phyloP scores from a whole-genome alignment of 1,140 invertebrate genomes.

The Apis florea region DNA sequence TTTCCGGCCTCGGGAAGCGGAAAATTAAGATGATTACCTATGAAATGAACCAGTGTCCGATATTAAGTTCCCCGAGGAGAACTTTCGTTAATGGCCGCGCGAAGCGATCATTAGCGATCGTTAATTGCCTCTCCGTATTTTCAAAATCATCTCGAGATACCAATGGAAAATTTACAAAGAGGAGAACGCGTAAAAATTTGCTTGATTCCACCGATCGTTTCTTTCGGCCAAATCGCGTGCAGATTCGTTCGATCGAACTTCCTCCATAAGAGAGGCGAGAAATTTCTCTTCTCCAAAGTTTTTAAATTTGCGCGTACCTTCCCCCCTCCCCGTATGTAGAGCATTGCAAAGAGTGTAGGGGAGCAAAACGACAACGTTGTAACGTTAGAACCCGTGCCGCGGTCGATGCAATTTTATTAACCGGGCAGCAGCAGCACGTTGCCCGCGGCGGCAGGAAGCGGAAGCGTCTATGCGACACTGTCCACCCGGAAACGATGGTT shows the following conservation, averaged over 20 bases:
- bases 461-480: conserved; percentile 63
- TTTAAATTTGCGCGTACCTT: too few relatives aligned
- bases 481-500: conserved; percentile 69
- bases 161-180: background rate
- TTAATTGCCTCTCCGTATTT: conserved; percentile 41
- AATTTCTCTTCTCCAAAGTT: too few relatives aligned
- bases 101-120: conserved; percentile 63
- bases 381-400: background rate
- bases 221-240: too few relatives aligned
- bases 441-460: conserved; percentile 54
- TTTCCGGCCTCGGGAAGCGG: conserved; percentile 57
- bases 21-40: conserved; percentile 58
- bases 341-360: too few relatives aligned
- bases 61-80: conserved; percentile 19
- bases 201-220: too few relatives aligned
- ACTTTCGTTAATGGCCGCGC: conserved; percentile 60
- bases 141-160: background rate
- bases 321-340: too few relatives aligned
- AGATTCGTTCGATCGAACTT: too few relatives aligned
- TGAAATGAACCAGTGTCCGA: conserved; percentile 48
- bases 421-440: too few relatives aligned
- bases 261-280: too few relatives aligned
- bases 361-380: background rate
- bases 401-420: conserved; percentile 18
- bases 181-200: too few relatives aligned